A percentile compares a stretch with the other conserved stretches of the same genome.
phyloP scores from a whole-genome alignment of 2,888 invertebrate species.

The Tridacna crocea region DNA sequence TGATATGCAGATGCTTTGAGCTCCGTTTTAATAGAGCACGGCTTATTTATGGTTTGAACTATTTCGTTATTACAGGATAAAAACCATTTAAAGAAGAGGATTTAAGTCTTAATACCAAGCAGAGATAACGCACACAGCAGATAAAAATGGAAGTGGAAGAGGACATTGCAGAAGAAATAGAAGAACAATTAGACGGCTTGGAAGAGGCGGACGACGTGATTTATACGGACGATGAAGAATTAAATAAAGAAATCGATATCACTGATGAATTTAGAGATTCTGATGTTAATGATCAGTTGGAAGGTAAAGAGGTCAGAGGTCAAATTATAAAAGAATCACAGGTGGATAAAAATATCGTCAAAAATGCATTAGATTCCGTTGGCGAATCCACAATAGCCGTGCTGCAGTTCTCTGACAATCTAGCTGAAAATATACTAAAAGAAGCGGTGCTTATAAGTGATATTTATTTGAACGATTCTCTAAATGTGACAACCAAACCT shows the following conservation, averaged over 20 bases:
- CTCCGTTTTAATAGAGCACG: too few species aligned
- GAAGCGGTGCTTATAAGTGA: slow-evolving; percentile 56
- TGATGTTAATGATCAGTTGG: not conserved
- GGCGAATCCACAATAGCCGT: slow-evolving; percentile 26
- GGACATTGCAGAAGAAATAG: not conserved
- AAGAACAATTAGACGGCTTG: not conserved
- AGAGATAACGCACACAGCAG: not conserved
- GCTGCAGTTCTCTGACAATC: slow-evolving; percentile 29
- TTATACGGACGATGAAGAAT: slow-evolving; percentile 23
- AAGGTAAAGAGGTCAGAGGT: not conserved
- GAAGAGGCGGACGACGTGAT: slow-evolving; percentile 20
- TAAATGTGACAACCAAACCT: slow-evolving; percentile 4
- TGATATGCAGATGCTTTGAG: too few species aligned
- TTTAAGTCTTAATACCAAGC: too few species aligned
- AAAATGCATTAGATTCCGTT: slow-evolving; percentile 17
- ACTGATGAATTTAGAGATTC: not conserved
- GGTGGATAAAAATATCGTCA: not conserved
- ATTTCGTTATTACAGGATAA: slow-evolving; percentile 2
- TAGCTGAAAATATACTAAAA: slow-evolving; percentile 46
- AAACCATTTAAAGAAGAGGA: not conserved
- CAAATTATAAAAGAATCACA: not conserved
- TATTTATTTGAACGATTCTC: slow-evolving; percentile 36
- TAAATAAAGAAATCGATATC: slow-evolving; percentile 14
- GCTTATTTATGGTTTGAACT: not conserved
- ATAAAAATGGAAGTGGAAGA: slow-evolving; percentile 4